These are phyloP conservation scores for Diplodus puntazzo DNA, from an alignment of 2,797 vertebrate genomes.

Conservation along the genomic window DNA sequence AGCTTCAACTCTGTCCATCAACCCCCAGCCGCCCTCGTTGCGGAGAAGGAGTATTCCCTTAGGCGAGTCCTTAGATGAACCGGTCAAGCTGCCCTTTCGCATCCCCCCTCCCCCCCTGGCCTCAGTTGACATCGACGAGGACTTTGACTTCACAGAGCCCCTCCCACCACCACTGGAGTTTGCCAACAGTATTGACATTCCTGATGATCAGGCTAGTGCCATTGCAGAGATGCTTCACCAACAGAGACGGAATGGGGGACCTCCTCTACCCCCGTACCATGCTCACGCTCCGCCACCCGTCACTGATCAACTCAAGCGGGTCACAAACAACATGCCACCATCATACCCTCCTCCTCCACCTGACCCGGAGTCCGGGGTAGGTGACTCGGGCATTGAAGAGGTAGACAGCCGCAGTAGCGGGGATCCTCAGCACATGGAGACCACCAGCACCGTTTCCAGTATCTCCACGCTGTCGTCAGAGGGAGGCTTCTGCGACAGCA, in stretches of 20 bases:
- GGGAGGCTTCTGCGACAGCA: conserved; percentile 89
- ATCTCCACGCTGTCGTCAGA: conserved; percentile 97
- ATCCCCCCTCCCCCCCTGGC: conserved; percentile 95
- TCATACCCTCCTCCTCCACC: conserved; percentile 90
- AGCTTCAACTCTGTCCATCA: conserved; percentile 69
- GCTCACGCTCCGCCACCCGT: conserved; percentile 79
- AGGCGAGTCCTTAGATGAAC: conserved; percentile 91
- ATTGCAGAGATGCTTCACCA: conserved; percentile 89
- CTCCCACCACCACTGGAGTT: conserved; percentile 97
- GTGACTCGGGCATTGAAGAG: conserved; percentile 96
- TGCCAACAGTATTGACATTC: conserved; percentile 97
- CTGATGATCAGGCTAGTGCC: conserved; percentile 89
- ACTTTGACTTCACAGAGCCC: conserved; percentile 96
- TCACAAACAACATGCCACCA: conserved; percentile 91
- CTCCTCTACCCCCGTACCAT: conserved; percentile 80
- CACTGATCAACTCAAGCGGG: conserved; percentile 72
- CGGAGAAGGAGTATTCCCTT: conserved; percentile 89
- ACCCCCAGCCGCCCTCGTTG: conserved; percentile 72
- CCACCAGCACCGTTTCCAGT: conserved; percentile 98
- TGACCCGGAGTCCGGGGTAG: conserved; percentile 88
- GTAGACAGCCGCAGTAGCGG: conserved; percentile 94
- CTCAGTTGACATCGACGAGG: conserved; percentile 96
- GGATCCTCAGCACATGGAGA: conserved; percentile 94
- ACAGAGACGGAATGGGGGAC: conserved; percentile 84
- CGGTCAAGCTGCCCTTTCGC: conserved; percentile 92